Conservation (phyloP, 2,113 vertebrate genomes). For the Callithrix jacchus region DNA sequence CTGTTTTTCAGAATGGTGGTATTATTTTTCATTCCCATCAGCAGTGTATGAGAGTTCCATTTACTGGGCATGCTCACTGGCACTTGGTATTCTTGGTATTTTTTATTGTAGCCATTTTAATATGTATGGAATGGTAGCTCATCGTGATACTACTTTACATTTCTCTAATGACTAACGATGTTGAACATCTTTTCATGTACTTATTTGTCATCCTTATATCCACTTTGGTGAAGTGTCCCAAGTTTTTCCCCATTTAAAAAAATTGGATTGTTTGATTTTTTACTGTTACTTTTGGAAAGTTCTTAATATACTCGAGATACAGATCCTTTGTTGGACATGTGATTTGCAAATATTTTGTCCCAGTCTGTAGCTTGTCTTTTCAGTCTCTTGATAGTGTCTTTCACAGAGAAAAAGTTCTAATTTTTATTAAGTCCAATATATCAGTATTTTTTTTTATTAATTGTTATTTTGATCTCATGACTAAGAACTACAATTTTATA, state of each 20-base stretch:
- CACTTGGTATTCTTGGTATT: background rate
- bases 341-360: background rate
- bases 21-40: background rate
- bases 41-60: background rate
- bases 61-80: background rate
- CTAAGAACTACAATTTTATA: constrained; percentile 19
- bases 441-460: constrained; percentile 10
- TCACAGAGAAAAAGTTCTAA: constrained; percentile 29
- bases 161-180: background rate
- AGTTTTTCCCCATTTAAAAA: background rate
- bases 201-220: background rate
- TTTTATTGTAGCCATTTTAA: constrained; percentile 26
- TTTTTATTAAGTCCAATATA: background rate
- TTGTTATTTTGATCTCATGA: constrained; percentile 5
- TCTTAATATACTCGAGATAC: background rate
- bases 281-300: constrained; percentile 16
- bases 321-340: background rate
- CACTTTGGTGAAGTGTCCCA: background rate
- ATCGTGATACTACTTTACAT: constrained; percentile 35
- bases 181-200: constrained; percentile 10
- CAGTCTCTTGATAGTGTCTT: background rate
- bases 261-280: background rate
- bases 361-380: background rate
- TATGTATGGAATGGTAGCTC: background rate
- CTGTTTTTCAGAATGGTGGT: constrained; percentile 5